These are phyloP conservation scores for Phoeniculus purpureus DNA, from an alignment of 2,797 vertebrate species.

Conservation along the genomic window DNA sequence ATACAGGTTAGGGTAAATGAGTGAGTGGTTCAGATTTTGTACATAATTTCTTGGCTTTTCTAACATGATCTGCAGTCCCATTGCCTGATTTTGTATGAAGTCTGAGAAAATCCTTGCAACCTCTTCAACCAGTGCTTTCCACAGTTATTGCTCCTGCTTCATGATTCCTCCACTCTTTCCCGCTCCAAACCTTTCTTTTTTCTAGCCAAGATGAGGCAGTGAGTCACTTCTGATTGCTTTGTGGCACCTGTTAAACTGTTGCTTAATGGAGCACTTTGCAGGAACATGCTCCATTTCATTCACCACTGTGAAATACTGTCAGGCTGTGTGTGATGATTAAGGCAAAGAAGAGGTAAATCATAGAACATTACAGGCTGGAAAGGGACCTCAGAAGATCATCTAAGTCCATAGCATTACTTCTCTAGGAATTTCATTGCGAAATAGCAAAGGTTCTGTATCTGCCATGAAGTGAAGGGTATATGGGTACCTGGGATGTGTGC, in stretches of 20 bases:
- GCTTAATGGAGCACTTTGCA: conserved; percentile 14
- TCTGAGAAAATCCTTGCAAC: neutral
- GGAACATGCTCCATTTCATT: conserved; percentile 23
- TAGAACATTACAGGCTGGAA: no score
- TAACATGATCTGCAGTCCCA: neutral
- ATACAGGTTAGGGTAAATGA: neutral
- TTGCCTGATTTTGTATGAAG: neutral
- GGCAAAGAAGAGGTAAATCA: neutral
- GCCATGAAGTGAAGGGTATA: neutral
- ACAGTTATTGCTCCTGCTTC: neutral
- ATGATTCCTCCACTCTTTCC: neutral
- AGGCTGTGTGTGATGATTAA: neutral
- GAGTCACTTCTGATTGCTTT: neutral
- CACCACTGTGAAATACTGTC: neutral
- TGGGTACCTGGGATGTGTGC: neutral
- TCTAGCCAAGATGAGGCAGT: neutral
- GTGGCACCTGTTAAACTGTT: neutral
- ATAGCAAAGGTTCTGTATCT: neutral
- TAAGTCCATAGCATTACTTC: neutral
- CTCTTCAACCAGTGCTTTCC: neutral
- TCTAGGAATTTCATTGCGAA: neutral
- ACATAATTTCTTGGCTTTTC: neutral
- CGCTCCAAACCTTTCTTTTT: neutral
- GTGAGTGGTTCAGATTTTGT: neutral
- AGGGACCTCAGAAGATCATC: no score